phyloP scores from a whole-genome alignment of 2,113 vertebrate species.

The Ginglymostoma cirratum region DNA sequence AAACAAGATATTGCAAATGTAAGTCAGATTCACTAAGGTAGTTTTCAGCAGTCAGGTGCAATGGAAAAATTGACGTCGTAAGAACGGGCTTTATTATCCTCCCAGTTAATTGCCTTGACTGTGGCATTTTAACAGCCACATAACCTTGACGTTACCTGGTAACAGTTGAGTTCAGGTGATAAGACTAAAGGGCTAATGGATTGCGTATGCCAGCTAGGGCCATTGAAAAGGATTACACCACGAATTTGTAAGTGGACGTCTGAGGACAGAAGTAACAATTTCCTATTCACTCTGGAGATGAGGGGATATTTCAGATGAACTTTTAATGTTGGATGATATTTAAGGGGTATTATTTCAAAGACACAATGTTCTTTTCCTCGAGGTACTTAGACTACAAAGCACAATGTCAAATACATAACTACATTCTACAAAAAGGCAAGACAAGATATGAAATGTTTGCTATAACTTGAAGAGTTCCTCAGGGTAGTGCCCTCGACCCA shows the following conservation, averaged over 20 bases:
- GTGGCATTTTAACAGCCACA: conserved; percentile 62
- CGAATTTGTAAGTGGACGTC: not conserved
- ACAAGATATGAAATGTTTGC: not conserved
- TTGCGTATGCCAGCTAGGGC: conserved; percentile 41
- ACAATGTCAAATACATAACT: not conserved
- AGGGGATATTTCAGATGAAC: not conserved
- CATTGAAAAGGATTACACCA: conserved; percentile 42
- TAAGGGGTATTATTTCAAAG: not conserved
- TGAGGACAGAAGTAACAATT: conserved; percentile 1
- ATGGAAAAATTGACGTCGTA: not conserved
- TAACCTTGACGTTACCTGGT: conserved; percentile 76
- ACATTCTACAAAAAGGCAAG: not conserved
- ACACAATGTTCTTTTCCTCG: not conserved
- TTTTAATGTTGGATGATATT: not conserved
- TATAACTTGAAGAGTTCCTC: not conserved
- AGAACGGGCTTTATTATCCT: not conserved
- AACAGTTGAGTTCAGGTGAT: conserved; percentile 63
- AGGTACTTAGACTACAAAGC: not conserved
- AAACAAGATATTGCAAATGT: not conserved
- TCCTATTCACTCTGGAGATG: conserved; percentile 26
- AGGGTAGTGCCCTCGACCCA: too few species aligned
- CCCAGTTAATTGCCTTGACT: conserved; percentile 68
- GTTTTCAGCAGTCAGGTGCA: too few species aligned
- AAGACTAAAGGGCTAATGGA: conserved; percentile 51
- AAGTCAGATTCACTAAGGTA: not conserved